Evolutionary conservation across 2,797 vertebrate genomes (phyloP).

Genomic region (Paratrypauchen microcephalus): DNA sequence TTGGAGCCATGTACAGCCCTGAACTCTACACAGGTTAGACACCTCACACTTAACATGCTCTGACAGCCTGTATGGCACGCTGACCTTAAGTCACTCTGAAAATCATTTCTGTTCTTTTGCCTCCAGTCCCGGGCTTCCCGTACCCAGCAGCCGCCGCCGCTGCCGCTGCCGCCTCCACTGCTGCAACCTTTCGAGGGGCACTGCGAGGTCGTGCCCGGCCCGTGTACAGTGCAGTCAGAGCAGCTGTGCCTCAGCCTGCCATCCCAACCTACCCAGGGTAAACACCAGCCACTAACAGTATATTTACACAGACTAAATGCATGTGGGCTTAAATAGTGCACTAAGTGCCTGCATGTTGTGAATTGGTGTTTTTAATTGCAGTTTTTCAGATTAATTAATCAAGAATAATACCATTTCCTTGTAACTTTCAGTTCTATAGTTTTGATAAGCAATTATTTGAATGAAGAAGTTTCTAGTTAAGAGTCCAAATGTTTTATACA

Average conservation of each 20-base stretch:
- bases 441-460: neutral
- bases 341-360: constrained; percentile 63
- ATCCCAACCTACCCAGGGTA: constrained; percentile 97
- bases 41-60: neutral
- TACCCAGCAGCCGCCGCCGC: constrained; percentile 85
- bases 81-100: neutral
- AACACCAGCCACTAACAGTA: constrained; percentile 47
- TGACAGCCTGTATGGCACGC: neutral
- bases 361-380: constrained; percentile 37
- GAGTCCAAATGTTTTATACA: constrained; percentile 41
- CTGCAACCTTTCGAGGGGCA: constrained; percentile 91
- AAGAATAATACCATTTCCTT: constrained; percentile 74
- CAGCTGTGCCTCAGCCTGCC: constrained; percentile 90
- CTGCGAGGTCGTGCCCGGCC: constrained; percentile 94
- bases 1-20: constrained; percentile 95
- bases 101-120: neutral
- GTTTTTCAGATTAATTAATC: constrained; percentile 44
- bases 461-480: neutral
- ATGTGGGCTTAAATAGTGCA: constrained; percentile 26
- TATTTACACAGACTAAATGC: constrained; percentile 23
- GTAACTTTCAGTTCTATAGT: constrained; percentile 33
- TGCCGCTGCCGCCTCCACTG: constrained; percentile 83
- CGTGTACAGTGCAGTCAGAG: constrained; percentile 93
- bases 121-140: constrained; percentile 92
- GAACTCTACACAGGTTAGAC: constrained; percentile 95